A percentile compares a stretch with the other conserved stretches of the same genome.
Conservation (phyloP, 2,797 vertebrate genomes). For the Rhinatrema bivittatum region DNA sequence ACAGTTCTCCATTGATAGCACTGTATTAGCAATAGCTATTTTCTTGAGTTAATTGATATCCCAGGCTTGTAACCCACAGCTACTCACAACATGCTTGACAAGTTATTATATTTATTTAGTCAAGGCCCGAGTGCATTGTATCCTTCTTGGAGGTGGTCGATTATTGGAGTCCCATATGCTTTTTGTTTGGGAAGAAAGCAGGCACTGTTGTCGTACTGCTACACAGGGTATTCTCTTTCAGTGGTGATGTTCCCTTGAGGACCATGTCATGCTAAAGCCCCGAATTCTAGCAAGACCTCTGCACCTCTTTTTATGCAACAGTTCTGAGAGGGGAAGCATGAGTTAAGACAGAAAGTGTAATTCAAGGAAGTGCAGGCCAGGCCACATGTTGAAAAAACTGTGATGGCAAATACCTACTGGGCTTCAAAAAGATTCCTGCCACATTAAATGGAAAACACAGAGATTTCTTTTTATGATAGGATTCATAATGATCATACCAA, state of each 20-base stretch:
- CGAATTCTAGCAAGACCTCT: slow-evolving; percentile 81
- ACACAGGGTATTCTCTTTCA: slow-evolving; percentile 98
- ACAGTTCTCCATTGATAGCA: slow-evolving; percentile 76
- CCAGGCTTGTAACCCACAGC: slow-evolving; percentile 90
- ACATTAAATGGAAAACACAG: no score
- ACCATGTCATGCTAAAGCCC: slow-evolving; percentile 94
- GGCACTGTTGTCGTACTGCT: slow-evolving; percentile 88
- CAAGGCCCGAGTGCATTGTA: slow-evolving; percentile 74
- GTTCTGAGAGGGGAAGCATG: slow-evolving; percentile 67
- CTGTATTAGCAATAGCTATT: slow-evolving; percentile 62
- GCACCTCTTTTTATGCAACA: slow-evolving; percentile 79
- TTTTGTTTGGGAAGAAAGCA: slow-evolving; percentile 95
- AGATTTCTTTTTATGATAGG: no score
- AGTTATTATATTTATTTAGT: slow-evolving; percentile 87
- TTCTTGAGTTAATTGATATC: slow-evolving; percentile 92
- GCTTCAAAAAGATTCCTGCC: slow-evolving; percentile 59
- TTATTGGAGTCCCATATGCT: slow-evolving; percentile 76
- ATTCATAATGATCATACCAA: no score
- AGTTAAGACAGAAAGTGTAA: slow-evolving; percentile 76
- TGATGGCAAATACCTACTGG: slow-evolving; percentile 67
- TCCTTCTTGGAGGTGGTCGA: slow-evolving; percentile 70
- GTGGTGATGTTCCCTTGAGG: slow-evolving; percentile 91
- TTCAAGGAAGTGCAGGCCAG: slow-evolving; percentile 64
- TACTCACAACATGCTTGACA: slow-evolving; percentile 80
- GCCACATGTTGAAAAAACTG: slow-evolving; percentile 82